phyloP scores from a whole-genome alignment of 2,113 vertebrate species.

The Tautogolabrus adspersus region DNA sequence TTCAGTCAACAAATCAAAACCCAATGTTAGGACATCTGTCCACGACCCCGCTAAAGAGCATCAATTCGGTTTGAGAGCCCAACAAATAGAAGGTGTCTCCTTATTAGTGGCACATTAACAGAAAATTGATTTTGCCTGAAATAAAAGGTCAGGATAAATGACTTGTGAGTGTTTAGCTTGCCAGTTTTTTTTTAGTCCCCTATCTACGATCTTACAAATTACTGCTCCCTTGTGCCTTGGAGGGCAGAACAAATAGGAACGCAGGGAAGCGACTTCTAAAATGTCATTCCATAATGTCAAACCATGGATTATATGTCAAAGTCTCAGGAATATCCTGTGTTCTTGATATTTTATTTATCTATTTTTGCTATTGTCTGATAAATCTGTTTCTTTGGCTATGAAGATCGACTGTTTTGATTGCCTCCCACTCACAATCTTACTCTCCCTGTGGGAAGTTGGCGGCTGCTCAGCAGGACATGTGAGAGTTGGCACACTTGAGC shows the following conservation, averaged over 20 bases:
- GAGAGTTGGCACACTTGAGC: slow-evolving; percentile 34
- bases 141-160: slow-evolving; percentile 86
- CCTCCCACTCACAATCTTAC: slow-evolving; percentile 50
- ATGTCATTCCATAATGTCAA: slow-evolving; percentile 85
- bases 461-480: slow-evolving; percentile 47
- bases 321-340: slow-evolving; percentile 53
- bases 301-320: slow-evolving; percentile 78
- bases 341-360: slow-evolving; percentile 36
- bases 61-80: slow-evolving; percentile 60
- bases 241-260: slow-evolving; percentile 72
- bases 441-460: slow-evolving; percentile 43
- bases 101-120: slow-evolving; percentile 80
- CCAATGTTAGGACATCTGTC: slow-evolving; percentile 25
- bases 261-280: slow-evolving; percentile 64
- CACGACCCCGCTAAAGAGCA: slow-evolving; percentile 43
- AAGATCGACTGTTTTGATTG: slow-evolving; percentile 56
- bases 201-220: slow-evolving; percentile 79
- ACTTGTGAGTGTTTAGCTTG: slow-evolving; percentile 69
- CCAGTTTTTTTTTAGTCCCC: slow-evolving; percentile 80
- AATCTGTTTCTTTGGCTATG: slow-evolving; percentile 59
- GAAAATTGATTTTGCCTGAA: slow-evolving; percentile 81
- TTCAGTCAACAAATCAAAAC: slow-evolving; percentile 58
- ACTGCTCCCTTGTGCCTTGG: slow-evolving; percentile 58
- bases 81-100: slow-evolving; percentile 74
- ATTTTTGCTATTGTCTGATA: slow-evolving; percentile 46